A percentile compares a stretch with the other conserved stretches of the same genome.
Conservation (phyloP, 2,797 vertebrate species). For the Perodicticus potto region DNA sequence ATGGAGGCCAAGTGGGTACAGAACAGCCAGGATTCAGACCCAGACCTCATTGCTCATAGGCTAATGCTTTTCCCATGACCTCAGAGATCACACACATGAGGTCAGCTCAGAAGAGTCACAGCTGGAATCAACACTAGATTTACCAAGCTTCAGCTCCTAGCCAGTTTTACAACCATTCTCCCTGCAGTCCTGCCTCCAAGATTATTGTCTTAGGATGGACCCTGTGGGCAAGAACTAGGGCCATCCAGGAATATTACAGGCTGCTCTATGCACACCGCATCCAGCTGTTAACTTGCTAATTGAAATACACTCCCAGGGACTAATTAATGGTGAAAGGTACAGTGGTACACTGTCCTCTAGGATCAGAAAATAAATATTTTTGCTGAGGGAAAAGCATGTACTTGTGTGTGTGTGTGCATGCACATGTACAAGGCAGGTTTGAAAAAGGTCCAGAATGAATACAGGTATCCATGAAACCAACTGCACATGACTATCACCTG, state of each 20-base stretch:
- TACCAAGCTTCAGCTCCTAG: background rate
- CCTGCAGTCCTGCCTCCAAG: background rate
- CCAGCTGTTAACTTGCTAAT: background rate
- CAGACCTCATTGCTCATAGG: background rate
- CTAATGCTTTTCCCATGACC: background rate
- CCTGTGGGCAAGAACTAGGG: background rate
- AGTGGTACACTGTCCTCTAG: background rate
- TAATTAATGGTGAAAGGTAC: background rate
- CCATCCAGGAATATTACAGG: background rate
- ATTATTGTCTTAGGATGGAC: background rate
- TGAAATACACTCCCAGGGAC: background rate
- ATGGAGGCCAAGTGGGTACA: background rate
- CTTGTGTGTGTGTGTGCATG: background rate
- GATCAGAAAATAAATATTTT: conserved; percentile 24
- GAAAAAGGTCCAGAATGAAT: background rate
- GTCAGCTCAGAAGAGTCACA: background rate
- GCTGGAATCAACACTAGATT: background rate
- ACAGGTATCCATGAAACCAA: background rate
- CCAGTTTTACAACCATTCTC: too few species aligned
- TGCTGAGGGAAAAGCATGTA: background rate
- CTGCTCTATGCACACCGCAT: background rate
- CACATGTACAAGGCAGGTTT: background rate
- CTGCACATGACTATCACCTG: background rate
- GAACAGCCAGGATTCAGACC: background rate
- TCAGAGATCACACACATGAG: background rate